Base-by-base conservation (phyloP, 2,113 vertebrate genomes). In the Nothocercus julius region DNA sequence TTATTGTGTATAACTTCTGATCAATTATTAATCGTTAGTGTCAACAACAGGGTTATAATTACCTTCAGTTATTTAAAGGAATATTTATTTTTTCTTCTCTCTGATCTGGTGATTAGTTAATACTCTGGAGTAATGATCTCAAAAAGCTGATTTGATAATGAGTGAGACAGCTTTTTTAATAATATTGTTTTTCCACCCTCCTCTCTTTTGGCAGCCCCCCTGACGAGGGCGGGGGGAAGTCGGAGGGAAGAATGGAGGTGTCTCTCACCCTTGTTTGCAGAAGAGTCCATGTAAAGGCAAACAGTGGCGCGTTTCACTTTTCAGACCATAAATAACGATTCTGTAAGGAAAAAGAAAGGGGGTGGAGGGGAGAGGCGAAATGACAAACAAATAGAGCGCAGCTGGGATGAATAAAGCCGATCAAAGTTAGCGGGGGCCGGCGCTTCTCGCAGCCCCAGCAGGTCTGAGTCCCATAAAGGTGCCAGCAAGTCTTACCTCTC, bases 11-110 rank as follows among this genome's bases (percentile, higher is more conserved):
- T 97, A 97, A 96, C 90, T 97, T 93, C 95, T 97, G 97, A 98
- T 98, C 98, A 98, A 98, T 98, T 98, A 98, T 98, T 98, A 98
- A 98, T 98, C 97, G 76, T 97, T 97, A 97, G 97, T 97, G 97
- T 98, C 97, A 98, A 98, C 97, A 98, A 97, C 96, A 70, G 95
- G 93, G 97, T 97, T 97, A 98, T 98, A 98, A 98, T 98, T 97
- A 98, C 97, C 92, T 97, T 96, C 85, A 58, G 95, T 98, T 98
- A 97, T 97, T 98, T 97, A 97, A 96, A 96, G 95, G 96, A 95
- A 97, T 97, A 97, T 97, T 98, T 98, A 96, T 98, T 97, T 97
- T 96, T 96, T 94, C 90, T 83, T 93, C 85, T 94, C 97, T 97
- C 96, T 95, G 97, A 96, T 97, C 94, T 87, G 92, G 95, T 97